Percentiles rank a stretch among this genome's conserved stretches.
Conservation (phyloP, 2,888 invertebrate genomes). For the Hirtodrosophila alboralis region DNA sequence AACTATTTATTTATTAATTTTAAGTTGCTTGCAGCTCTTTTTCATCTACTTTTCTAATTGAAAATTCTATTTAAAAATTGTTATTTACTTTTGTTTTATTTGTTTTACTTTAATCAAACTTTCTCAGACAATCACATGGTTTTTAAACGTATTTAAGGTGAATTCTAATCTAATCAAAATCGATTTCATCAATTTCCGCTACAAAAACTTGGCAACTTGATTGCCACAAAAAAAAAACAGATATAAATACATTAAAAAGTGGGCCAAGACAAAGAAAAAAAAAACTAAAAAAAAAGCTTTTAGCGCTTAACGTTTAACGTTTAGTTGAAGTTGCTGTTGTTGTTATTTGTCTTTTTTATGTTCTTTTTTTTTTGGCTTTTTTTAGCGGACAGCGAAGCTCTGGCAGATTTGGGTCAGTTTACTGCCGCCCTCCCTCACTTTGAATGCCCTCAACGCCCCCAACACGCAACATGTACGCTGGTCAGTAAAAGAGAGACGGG, state of each 20-base stretch:
- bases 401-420: conserved; percentile 58
- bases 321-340: conserved; percentile 29
- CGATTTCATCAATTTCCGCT: conserved; percentile 63
- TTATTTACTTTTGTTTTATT: conserved; percentile 4
- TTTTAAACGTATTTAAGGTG: conserved; percentile 3
- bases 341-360: conserved; percentile 30
- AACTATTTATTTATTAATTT: too few relatives aligned
- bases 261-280: conserved; percentile 36
- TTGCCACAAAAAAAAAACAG: conserved; percentile 27
- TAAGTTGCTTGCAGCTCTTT: too few relatives aligned
- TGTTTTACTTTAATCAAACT: too few relatives aligned
- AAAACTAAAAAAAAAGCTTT: conserved; percentile 33
- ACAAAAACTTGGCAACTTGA: conserved; percentile 49
- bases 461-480: conserved; percentile 48
- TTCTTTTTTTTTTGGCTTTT: conserved; percentile 34
- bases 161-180: conserved; percentile 59
- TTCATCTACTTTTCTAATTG: too few relatives aligned
- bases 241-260: conserved; percentile 47
- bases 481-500: conserved; percentile 27
- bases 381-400: conserved; percentile 20
- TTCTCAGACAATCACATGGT: conserved; percentile 24
- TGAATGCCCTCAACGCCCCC: conserved; percentile 2
- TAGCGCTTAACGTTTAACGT: conserved; percentile 54
- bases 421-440: conserved; percentile 18
- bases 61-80: too few relatives aligned